Evolutionary conservation across 2,797 vertebrate genomes (phyloP).

Genomic region (Zenarchopterus dispar): DNA sequence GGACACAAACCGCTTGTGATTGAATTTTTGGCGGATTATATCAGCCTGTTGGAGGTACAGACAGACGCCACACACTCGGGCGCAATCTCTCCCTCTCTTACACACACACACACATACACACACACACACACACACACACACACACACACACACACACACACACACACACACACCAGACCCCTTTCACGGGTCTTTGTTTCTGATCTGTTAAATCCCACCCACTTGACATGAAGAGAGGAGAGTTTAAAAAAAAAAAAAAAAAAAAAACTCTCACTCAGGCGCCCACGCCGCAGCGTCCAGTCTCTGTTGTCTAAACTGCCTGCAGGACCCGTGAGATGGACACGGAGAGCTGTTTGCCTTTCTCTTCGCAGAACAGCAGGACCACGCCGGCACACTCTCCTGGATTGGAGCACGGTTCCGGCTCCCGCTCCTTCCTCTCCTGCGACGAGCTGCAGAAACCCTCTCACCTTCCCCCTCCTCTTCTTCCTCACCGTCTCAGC

Average conservation of each 20-base stretch:
- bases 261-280: constrained; percentile 62
- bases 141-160: constrained; percentile 12
- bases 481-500: constrained; percentile 72
- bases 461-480: constrained; percentile 72
- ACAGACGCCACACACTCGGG: not conserved
- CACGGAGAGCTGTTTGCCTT: constrained; percentile 84
- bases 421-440: constrained; percentile 74
- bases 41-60: constrained; percentile 72
- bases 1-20: constrained; percentile 83
- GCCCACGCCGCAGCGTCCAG: constrained; percentile 64
- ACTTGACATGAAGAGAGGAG: constrained; percentile 77
- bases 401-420: constrained; percentile 72
- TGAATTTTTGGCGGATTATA: constrained; percentile 87
- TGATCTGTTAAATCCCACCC: constrained; percentile 87
- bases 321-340: constrained; percentile 82
- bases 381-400: constrained; percentile 78
- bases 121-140: constrained; percentile 7
- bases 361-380: constrained; percentile 79
- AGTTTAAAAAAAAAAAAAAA: constrained; percentile 27
- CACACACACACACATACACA: not conserved
- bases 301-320: constrained; percentile 62
- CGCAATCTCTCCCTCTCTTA: not conserved
- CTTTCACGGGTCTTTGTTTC: constrained; percentile 87
- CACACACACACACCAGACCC: constrained; percentile 32
- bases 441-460: constrained; percentile 80